Conservation (phyloP, 1,140 invertebrate species). For the Pemphigus obesinymphae region DNA sequence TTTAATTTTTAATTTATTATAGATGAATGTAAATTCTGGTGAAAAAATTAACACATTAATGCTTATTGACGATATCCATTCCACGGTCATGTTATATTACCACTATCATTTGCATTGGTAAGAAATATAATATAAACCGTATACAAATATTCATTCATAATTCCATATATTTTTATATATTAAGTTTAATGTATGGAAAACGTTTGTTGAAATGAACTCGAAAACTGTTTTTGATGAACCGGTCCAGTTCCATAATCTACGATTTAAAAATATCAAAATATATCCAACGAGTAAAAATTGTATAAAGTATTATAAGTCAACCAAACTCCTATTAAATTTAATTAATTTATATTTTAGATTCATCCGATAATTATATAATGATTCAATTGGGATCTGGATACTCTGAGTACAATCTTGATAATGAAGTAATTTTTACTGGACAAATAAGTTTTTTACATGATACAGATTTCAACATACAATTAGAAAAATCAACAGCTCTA, state of each 20-base stretch:
- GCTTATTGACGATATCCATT: background rate
- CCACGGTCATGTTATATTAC: background rate
- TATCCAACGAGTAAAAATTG: background rate
- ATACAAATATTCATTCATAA: background rate
- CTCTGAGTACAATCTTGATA: background rate
- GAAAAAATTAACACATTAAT: background rate
- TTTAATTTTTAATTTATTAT: background rate
- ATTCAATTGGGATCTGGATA: conserved; percentile 1
- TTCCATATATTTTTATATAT: background rate
- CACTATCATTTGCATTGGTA: conserved; percentile 7
- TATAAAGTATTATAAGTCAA: background rate
- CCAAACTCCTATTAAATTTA: background rate
- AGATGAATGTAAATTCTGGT: background rate
- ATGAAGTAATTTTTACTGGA: background rate
- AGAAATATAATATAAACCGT: background rate
- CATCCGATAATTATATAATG: background rate
- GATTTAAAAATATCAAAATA: background rate
- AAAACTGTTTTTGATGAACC: background rate
- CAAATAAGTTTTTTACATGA: background rate
- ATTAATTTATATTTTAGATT: background rate
- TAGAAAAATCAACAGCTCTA: background rate
- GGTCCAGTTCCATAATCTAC: background rate
- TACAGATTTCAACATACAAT: background rate
- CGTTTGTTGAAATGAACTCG: background rate
- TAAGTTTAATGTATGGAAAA: conserved; percentile 2